Conservation (phyloP, 2,113 vertebrate species). For the Phrynocephalus versicolor region DNA sequence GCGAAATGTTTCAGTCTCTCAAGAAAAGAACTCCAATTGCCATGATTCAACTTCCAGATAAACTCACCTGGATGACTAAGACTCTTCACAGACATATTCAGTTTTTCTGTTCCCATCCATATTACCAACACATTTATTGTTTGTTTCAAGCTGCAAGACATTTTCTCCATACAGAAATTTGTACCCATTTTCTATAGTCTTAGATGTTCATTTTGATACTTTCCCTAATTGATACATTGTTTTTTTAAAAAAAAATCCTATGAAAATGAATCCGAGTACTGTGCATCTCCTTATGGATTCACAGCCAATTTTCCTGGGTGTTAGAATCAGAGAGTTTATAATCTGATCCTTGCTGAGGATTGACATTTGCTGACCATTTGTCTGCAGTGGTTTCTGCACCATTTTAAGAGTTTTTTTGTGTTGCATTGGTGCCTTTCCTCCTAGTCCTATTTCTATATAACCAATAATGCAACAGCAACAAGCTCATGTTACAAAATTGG, state of each 20-base stretch:
- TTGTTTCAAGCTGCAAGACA: no score
- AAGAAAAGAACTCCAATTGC: no score
- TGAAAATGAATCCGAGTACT: not conserved
- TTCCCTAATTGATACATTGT: not conserved
- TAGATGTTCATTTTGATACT: no score
- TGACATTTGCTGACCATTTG: not conserved
- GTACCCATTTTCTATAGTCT: no score
- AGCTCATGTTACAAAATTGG: not conserved
- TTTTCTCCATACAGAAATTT: no score
- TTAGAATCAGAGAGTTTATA: not conserved
- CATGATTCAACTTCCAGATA: no score
- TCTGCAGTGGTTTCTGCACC: not conserved
- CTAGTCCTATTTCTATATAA: not conserved
- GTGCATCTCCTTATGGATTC: not conserved
- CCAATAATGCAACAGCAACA: not conserved
- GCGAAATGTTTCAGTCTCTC: no score
- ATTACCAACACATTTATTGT: no score
- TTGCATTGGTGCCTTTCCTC: not conserved
- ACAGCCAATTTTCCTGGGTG: not conserved
- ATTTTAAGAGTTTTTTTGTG: not conserved
- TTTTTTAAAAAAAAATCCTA: not conserved
- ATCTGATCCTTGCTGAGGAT: not conserved
- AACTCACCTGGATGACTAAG: no score
- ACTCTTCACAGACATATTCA: no score
- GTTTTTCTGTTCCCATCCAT: no score